Conservation (phyloP, 2,113 vertebrate genomes). For the Sorex fumeus region DNA sequence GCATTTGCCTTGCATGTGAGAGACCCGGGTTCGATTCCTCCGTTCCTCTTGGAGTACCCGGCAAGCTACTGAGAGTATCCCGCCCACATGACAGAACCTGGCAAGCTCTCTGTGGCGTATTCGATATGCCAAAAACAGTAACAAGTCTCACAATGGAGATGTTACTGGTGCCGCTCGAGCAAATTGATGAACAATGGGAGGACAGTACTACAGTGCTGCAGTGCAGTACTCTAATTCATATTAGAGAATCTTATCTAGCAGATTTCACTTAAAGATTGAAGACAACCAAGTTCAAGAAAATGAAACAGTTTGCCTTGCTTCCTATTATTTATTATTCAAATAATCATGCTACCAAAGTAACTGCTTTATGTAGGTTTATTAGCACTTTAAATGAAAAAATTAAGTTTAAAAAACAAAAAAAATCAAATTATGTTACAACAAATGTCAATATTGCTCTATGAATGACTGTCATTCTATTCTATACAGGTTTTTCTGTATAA, state of each 20-base stretch:
- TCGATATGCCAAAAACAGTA: too few species aligned
- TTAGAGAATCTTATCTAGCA: neutral
- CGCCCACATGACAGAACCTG: too few species aligned
- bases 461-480: conserved; percentile 32
- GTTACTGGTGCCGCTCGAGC: too few species aligned
- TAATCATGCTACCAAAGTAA: conserved; percentile 5
- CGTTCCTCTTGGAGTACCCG: too few species aligned
- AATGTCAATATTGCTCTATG: conserved; percentile 23
- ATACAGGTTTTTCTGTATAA: neutral
- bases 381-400: conserved; percentile 43
- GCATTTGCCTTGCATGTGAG: too few species aligned
- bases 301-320: conserved; percentile 34
- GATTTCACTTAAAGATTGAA: conserved; percentile 24
- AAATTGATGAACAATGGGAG: too few species aligned
- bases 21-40: too few species aligned
- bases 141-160: too few species aligned
- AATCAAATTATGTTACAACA: conserved; percentile 31
- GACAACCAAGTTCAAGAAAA: conserved; percentile 45
- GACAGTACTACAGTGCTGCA: too few species aligned
- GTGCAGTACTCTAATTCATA: conserved; percentile 21
- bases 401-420: neutral
- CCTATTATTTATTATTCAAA: conserved; percentile 41
- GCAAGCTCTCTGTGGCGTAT: too few species aligned
- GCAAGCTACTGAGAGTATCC: too few species aligned
- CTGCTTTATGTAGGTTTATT: conserved; percentile 22